Base-by-base conservation (phyloP, 2,113 vertebrate species). In the Grus americana region DNA sequence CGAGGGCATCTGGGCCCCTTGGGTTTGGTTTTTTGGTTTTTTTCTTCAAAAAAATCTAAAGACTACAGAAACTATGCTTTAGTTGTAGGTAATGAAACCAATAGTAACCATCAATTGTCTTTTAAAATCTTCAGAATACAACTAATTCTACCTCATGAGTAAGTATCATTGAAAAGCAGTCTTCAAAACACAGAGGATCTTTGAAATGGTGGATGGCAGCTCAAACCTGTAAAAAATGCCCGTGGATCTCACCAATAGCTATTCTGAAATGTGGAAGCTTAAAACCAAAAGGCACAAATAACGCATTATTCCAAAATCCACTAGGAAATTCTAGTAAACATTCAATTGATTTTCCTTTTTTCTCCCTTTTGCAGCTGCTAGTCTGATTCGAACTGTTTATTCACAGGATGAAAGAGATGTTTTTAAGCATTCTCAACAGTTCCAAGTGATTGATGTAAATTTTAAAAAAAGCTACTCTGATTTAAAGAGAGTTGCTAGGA, bases 401-500 rank as follows among this genome's bases (percentile, higher is more conserved):
- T 98, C 97, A 95, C 67, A 86, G 92, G 59, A 95, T 97, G 81
- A 97, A 97, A 97, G 91, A 93, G 86, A 94, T 90, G 88, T 95
- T 98, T 98, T 98, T 94, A 95, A 97, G 96, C 61, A 92, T 97
- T 97, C 93, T 96, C 78, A 92, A 93, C 90, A 97, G 91, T 98
- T 98, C 82, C 34, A 46, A 97, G 88, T 95, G 96, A 96, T 85
- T 97, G 97, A 98, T 85, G 95, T 95, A 94, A 88, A 95, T 95
- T 75, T 90, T 87, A 50, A 97, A 97, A 98, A 97, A 97, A 97
- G 85, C 96, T 96, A 96, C 91, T 98, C 93, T 91, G 89, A 98
- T 98, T 98, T 98, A 94, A 98, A 97, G 97, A 94, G 93, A 98
- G 99, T 99, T 99, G 99, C 99, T 99, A 99, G 98, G 99, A 99